phyloP scores from a whole-genome alignment of 1,140 invertebrate species.

The Cydia amplana region DNA sequence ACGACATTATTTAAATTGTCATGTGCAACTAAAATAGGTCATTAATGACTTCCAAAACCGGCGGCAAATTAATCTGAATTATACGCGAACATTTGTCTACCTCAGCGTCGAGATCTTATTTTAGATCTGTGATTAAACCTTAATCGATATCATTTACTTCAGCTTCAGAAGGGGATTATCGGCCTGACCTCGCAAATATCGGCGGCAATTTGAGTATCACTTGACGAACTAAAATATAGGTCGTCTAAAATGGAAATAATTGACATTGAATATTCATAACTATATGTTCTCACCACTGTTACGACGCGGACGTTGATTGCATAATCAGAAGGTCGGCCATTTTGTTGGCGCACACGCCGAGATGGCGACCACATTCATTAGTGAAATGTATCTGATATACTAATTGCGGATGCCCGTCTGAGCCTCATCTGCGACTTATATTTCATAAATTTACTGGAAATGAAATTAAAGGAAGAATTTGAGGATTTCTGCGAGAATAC shows the following conservation, averaged over 20 bases:
- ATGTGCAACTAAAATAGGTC: background rate
- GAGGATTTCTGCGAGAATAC: background rate
- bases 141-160: constrained; percentile 23
- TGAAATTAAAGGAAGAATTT: too few species aligned
- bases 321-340: constrained; percentile 42
- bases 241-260: constrained; percentile 20
- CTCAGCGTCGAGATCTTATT: constrained; percentile 4
- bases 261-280: constrained; percentile 23
- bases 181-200: constrained; percentile 6
- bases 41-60: background rate
- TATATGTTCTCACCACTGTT: background rate
- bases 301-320: constrained; percentile 21
- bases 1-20: background rate
- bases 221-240: constrained; percentile 12
- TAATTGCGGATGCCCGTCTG: constrained; percentile 39
- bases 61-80: background rate
- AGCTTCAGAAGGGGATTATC: constrained; percentile 4
- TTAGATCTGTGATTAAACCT: constrained; percentile 28
- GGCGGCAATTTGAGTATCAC: background rate
- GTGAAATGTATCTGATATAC: constrained; percentile 37
- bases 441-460: too few species aligned
- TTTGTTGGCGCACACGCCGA: constrained; percentile 44
- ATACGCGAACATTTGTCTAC: background rate
- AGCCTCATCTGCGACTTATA: too few species aligned
- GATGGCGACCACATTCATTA: constrained; percentile 44